A percentile compares a stretch with the other conserved stretches of the same genome.
phyloP scores from a whole-genome alignment of 2,888 invertebrate genomes.

The Gasteruption jaculator region DNA sequence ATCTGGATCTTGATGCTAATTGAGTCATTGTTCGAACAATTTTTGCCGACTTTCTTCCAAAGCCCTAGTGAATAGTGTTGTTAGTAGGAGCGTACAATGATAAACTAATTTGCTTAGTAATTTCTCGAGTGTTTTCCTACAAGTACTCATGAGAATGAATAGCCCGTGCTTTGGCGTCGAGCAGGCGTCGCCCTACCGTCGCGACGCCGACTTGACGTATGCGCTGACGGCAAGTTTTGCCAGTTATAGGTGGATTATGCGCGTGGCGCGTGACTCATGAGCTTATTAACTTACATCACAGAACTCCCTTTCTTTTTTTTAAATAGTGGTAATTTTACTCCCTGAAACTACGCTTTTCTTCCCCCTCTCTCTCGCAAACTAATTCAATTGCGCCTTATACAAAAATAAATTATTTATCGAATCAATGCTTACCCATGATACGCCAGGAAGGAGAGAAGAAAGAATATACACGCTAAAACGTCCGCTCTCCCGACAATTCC shows the following conservation, averaged over 20 bases:
- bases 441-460: constrained; percentile 71
- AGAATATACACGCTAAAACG: constrained; percentile 78
- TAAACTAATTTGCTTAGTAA: too few relatives aligned
- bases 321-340: constrained; percentile 1
- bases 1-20: too few relatives aligned
- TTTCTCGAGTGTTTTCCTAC: too few relatives aligned
- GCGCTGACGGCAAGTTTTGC: constrained; percentile 27
- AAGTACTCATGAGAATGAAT: constrained; percentile 34
- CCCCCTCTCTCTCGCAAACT: background rate
- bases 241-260: constrained; percentile 25
- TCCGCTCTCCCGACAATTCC: constrained; percentile 87
- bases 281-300: constrained; percentile 27
- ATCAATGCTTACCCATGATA: constrained; percentile 70
- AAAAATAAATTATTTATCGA: background rate
- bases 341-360: constrained; percentile 2
- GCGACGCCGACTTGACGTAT: constrained; percentile 29
- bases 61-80: too few relatives aligned
- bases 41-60: too few relatives aligned
- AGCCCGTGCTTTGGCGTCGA: constrained; percentile 32
- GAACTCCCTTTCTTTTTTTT: background rate
- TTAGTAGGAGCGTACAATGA: too few relatives aligned
- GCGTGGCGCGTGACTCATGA: constrained; percentile 24
- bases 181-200: constrained; percentile 31
- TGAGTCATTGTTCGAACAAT: too few relatives aligned
- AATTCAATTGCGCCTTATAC: too few relatives aligned